These are phyloP conservation scores for Plemyria rubiginata DNA, from an alignment of 2,888 invertebrate species.

Conservation along the genomic window DNA sequence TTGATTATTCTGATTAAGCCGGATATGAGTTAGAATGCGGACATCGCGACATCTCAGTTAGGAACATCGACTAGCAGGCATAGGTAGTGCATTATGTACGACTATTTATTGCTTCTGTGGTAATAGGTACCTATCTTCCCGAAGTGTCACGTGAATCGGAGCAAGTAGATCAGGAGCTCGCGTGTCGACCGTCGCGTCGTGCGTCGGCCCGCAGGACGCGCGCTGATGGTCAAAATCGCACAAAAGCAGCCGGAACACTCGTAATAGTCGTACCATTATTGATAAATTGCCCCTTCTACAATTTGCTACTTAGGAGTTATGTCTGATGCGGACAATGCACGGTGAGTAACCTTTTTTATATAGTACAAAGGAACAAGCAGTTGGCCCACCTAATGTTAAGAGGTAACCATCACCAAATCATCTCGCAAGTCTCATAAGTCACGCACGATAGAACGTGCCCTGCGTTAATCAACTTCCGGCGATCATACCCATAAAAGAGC, in stretches of 20 bases:
- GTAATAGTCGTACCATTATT: constrained; percentile 83
- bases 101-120: too few relatives aligned
- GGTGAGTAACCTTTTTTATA: not conserved
- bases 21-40: too few relatives aligned
- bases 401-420: too few relatives aligned
- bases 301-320: constrained; percentile 62
- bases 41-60: not conserved
- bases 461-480: too few relatives aligned
- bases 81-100: too few relatives aligned
- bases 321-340: constrained; percentile 41
- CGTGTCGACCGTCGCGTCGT: too few relatives aligned
- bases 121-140: not conserved
- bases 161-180: constrained; percentile 28
- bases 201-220: constrained; percentile 32
- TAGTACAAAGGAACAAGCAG: too few relatives aligned
- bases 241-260: constrained; percentile 73
- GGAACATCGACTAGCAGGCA: not conserved
- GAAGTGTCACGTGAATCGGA: constrained; percentile 28
- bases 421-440: too few relatives aligned
- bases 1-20: too few relatives aligned
- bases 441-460: too few relatives aligned
- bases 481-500: too few relatives aligned
- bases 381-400: too few relatives aligned
- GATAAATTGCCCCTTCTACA: constrained; percentile 77
- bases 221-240: constrained; percentile 71